Conservation (phyloP, 2,113 vertebrate species). For the Etheostoma spectabile region DNA sequence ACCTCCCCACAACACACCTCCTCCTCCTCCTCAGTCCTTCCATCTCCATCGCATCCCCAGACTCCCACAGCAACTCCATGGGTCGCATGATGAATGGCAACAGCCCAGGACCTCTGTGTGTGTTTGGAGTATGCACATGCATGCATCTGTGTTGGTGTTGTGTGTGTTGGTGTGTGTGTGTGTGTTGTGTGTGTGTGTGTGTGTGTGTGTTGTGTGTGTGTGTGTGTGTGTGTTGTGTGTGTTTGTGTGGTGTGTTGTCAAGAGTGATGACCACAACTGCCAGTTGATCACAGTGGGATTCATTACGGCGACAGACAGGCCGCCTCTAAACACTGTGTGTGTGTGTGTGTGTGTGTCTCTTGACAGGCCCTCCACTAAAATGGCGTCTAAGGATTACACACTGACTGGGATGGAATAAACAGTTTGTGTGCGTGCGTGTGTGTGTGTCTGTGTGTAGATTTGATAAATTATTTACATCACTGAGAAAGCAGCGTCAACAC, state of each 20-base stretch:
- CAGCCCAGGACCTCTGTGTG: slow-evolving; percentile 82
- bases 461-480: slow-evolving; percentile 99
- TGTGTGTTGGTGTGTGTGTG: too few species aligned
- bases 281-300: slow-evolving; percentile 88
- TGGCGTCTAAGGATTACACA: slow-evolving; percentile 90
- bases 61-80: slow-evolving; percentile 91
- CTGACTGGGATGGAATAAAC: slow-evolving; percentile 94
- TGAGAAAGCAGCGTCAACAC: slow-evolving; percentile 92
- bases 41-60: slow-evolving; percentile 87
- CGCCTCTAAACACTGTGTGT: slow-evolving; percentile 84
- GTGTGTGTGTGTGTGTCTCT: slow-evolving; percentile 40
- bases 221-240: slow-evolving; percentile 62
- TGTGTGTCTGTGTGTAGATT: slow-evolving; percentile 86
- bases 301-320: slow-evolving; percentile 95
- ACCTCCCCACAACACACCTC: slow-evolving; percentile 64
- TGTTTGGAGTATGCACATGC: slow-evolving; percentile 38
- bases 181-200: too few species aligned
- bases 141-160: slow-evolving; percentile 14
- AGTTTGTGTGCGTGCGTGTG: slow-evolving; percentile 82
- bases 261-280: slow-evolving; percentile 93
- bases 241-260: slow-evolving; percentile 72
- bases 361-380: slow-evolving; percentile 90
- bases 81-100: slow-evolving; percentile 92
- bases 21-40: slow-evolving; percentile 85
- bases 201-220: slow-evolving; percentile 47